These are phyloP conservation scores for Epinephelus coioides DNA, from an alignment of 2,797 vertebrate genomes.

Conservation along the genomic window DNA sequence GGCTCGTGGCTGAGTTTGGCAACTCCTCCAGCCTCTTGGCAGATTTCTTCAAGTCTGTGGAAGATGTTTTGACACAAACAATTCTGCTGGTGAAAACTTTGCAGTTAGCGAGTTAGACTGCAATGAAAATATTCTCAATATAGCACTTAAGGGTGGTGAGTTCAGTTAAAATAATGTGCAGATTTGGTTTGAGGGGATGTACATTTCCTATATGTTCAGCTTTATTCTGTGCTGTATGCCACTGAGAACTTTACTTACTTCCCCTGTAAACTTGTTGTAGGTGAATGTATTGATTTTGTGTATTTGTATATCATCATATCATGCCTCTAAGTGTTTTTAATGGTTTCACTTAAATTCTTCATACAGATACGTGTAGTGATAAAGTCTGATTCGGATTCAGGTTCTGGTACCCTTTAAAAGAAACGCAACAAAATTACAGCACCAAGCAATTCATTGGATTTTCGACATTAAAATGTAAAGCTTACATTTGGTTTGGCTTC, in stretches of 20 bases:
- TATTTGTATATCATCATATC: background rate
- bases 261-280: background rate
- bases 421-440: too few relatives aligned
- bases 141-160: background rate
- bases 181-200: background rate
- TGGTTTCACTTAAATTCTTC: background rate
- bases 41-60: slow-evolving; percentile 31
- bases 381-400: background rate
- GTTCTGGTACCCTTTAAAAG: background rate
- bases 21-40: slow-evolving; percentile 32
- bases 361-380: background rate
- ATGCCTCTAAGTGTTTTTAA: background rate
- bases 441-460: background rate
- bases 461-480: background rate
- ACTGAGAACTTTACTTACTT: background rate
- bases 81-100: slow-evolving; percentile 25
- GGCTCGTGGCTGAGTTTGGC: slow-evolving; percentile 41
- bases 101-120: background rate
- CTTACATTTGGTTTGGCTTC: background rate
- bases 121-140: slow-evolving; percentile 5
- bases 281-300: background rate
- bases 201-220: background rate
- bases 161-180: background rate
- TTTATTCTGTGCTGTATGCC: background rate
- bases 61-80: slow-evolving; percentile 34